Evolutionary conservation across 2,888 invertebrate species (phyloP), one percentile per base, ranked within the genome.

Genomic region (Bembecia ichneumoniformis): DNA sequence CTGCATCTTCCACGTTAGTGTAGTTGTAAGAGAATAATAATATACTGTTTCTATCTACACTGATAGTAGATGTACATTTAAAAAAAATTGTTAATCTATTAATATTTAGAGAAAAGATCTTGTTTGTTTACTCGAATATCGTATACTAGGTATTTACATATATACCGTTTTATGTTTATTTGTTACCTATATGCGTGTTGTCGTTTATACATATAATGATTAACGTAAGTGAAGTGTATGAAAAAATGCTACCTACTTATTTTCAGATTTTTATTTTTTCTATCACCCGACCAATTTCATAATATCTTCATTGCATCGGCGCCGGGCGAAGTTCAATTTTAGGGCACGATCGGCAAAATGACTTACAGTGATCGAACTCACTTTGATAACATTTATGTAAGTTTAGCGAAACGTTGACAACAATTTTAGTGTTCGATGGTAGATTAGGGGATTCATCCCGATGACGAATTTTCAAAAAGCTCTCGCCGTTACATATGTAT

Each of bases 251-350:
- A 79, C 83, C 75, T 82, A 83, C 76, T 84, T 86, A 84, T 82
- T 86, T 84, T 86, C 82, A 84, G 84, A 83, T 86, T 87, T 84
- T 87, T 86, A 81, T 82, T 86, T 86, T 84, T 82, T 77, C 77
- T 82, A 74, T 82, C 79, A 75, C 82, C 84, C 66, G 79, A 82
- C 76, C 79, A 79, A 81, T 79, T 75, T 78, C 77, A 73, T 81
- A 74, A 72, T 63, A 66, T 69, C 75, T 67, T 64, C 76, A 71
- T 40, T 28, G 28, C 40, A 40, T 63, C 68, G 71, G 68, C 69
- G 66, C 74, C 66, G 72, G 69, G 69, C 68, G 75, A 70, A 75
- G 66, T 70, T 58, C 55, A 59, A 50, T 64, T 56, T 57, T 84
- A 83, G 83, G 84, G 77, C 77, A 63, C 62, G 62, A 76, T 76